Conservation (phyloP, 1,140 invertebrate genomes). For the Rhagoletis zephyria region DNA sequence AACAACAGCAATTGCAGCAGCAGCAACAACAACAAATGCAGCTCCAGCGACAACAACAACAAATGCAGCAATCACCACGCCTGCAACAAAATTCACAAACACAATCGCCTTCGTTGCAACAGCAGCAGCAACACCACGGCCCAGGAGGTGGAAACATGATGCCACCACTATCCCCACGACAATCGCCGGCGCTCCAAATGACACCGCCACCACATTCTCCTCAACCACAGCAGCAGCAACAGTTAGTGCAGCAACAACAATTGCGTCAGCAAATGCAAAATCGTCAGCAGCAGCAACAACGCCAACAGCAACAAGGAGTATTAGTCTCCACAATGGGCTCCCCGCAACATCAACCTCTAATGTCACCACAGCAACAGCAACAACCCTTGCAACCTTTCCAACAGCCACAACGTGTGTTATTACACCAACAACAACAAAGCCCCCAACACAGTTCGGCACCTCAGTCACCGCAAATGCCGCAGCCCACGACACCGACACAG, state of each 20-base stretch:
- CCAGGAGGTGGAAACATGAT: conserved; percentile 58
- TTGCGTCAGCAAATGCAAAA: conserved; percentile 67
- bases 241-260: conserved; percentile 72
- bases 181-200: conserved; percentile 72
- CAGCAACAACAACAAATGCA: conserved; percentile 59
- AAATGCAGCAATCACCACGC: conserved; percentile 55
- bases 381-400: conserved; percentile 60
- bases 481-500: conserved; percentile 8
- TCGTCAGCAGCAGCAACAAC: conserved; percentile 65
- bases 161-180: conserved; percentile 69
- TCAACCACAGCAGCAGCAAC: conserved; percentile 59
- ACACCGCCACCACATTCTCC: conserved; percentile 68
- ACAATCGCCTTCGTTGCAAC: conserved; percentile 59
- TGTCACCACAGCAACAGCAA: conserved; percentile 62
- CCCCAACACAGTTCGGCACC: conserved; percentile 67
- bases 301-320: conserved; percentile 57
- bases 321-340: not conserved
- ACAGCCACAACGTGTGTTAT: conserved; percentile 60
- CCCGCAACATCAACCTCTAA: conserved; percentile 60
- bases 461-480: conserved; percentile 65
- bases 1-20: conserved; percentile 66
- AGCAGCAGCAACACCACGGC: conserved; percentile 58
- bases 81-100: conserved; percentile 52
- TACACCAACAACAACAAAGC: conserved; percentile 66
- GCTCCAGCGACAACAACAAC: conserved; percentile 47